Evolutionary conservation across 2,797 vertebrate genomes (phyloP).

Genomic region (Diplodus puntazzo): DNA sequence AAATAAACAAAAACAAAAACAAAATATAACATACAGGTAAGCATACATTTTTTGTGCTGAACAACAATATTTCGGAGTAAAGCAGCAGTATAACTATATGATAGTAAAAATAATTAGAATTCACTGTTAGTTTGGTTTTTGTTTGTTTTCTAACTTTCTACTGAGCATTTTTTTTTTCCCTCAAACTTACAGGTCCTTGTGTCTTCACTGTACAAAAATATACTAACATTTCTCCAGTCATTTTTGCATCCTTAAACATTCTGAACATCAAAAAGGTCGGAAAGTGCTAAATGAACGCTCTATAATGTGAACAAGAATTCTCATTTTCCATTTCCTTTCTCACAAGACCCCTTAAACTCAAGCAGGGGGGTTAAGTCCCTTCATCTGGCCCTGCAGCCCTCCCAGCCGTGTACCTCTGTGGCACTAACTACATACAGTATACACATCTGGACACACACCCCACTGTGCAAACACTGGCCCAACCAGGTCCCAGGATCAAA

Average conservation of each 20-base stretch:
- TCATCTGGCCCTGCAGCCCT: conserved; percentile 63
- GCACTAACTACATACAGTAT: conserved; percentile 70
- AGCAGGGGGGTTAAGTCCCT: conserved; percentile 64
- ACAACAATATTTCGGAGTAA: conserved; percentile 83
- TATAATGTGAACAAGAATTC: conserved; percentile 70
- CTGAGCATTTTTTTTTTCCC: conserved; percentile 57
- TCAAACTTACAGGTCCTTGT: conserved; percentile 81
- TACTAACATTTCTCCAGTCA: conserved; percentile 87
- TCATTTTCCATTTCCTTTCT: conserved; percentile 41
- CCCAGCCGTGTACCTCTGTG: conserved; percentile 67
- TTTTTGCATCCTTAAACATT: conserved; percentile 88
- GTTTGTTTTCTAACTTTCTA: conserved; percentile 75
- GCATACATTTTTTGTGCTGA: conserved; percentile 85
- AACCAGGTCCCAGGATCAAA: conserved; percentile 76
- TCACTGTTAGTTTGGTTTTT: conserved; percentile 82
- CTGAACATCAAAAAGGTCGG: conserved; percentile 85
- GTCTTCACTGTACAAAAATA: conserved; percentile 89
- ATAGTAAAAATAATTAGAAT: conserved; percentile 87
- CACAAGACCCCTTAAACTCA: conserved; percentile 57
- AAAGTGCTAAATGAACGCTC: conserved; percentile 86
- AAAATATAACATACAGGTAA: conserved; percentile 78
- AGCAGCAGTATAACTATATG: conserved; percentile 87
- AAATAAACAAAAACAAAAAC: conserved; percentile 38
- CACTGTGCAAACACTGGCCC: conserved; percentile 82
- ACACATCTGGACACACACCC: conserved; percentile 60